These are phyloP conservation scores for Drosophila mimica DNA, from an alignment of 2,888 invertebrate species.

Conservation along the genomic window DNA sequence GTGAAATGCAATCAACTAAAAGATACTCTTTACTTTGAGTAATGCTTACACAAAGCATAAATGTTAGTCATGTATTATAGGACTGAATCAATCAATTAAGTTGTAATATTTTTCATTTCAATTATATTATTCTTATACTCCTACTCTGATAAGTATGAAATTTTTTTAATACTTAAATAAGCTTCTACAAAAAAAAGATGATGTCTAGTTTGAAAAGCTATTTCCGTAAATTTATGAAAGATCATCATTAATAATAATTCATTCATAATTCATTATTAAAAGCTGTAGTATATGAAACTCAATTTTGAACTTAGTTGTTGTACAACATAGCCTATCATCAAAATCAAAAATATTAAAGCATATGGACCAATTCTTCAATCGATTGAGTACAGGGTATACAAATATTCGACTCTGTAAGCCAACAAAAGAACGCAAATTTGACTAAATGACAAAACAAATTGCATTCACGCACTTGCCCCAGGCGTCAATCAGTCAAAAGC, in stretches of 20 bases:
- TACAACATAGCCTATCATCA: neutral
- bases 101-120: neutral
- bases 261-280: neutral
- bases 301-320: neutral
- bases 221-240: neutral
- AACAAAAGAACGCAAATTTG: conserved; percentile 54
- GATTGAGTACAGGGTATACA: conserved; percentile 14
- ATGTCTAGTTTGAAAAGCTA: neutral
- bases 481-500: conserved; percentile 66
- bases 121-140: too few species aligned
- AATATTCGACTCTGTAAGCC: conserved; percentile 8
- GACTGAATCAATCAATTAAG: neutral
- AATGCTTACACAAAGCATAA: neutral
- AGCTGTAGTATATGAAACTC: neutral
- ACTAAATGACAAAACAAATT: conserved; percentile 49
- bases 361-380: neutral
- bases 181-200: neutral
- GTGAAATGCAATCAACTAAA: neutral
- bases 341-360: neutral
- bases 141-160: neutral
- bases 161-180: neutral
- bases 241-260: too few species aligned
- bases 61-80: neutral
- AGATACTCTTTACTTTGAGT: conserved; percentile 7
- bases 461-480: conserved; percentile 53